Evolutionary conservation across 92 coral and sea anemone genomes (phyloP).

Genomic region (Epizoanthus scotinus): DNA sequence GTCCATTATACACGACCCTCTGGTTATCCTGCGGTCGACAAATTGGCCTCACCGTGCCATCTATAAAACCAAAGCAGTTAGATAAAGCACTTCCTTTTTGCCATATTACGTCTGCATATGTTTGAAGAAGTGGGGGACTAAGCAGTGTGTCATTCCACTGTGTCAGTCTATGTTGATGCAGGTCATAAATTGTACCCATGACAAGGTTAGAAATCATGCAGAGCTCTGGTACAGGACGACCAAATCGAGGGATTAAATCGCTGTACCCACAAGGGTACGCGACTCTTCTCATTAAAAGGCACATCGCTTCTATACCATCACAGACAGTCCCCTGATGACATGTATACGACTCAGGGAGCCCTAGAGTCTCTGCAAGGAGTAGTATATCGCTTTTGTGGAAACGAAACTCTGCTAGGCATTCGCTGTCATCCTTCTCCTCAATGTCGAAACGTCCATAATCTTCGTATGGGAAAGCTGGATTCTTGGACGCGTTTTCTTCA

Average conservation of each 20-base stretch:
- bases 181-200: neutral
- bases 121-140: neutral
- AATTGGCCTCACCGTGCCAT: slow-evolving; percentile 6
- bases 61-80: slow-evolving; percentile 15
- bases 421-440: slow-evolving; percentile 49
- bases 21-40: slow-evolving; percentile 2
- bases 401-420: slow-evolving; percentile 45
- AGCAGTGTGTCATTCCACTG: slow-evolving; percentile 6
- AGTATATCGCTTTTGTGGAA: slow-evolving; percentile 34
- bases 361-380: slow-evolving; percentile 27
- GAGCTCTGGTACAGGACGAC: slow-evolving; percentile 10
- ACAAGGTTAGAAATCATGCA: slow-evolving; percentile 10
- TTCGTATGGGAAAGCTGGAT: neutral
- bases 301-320: slow-evolving; percentile 12
- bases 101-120: neutral
- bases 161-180: neutral
- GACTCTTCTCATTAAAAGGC: neutral
- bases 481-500: too few relatives aligned
- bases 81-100: neutral
- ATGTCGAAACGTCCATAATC: slow-evolving; percentile 23
- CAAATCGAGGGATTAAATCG: slow-evolving; percentile 13
- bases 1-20: slow-evolving; percentile 9
- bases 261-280: slow-evolving; percentile 31
- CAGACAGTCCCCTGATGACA: slow-evolving; percentile 43
- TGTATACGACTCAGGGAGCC: slow-evolving; percentile 32